Conservation (phyloP, 2,797 vertebrate species). For the Rhabdomys pumilio region DNA sequence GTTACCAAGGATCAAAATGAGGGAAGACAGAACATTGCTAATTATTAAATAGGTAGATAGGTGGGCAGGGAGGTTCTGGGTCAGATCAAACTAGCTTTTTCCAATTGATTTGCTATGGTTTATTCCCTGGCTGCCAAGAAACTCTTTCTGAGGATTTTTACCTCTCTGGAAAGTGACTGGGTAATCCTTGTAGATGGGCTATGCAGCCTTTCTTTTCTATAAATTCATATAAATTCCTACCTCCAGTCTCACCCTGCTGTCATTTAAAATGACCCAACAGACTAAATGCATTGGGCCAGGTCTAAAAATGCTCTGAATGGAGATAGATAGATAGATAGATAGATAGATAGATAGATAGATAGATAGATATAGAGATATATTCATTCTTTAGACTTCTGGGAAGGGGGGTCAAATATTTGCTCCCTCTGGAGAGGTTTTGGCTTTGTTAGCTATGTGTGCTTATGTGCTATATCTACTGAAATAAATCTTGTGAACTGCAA, state of each 20-base stretch:
- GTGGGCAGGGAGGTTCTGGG: not conserved
- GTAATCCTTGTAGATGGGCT: not conserved
- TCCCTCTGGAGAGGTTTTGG: not conserved
- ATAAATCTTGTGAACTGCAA: not conserved
- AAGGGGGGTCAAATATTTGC: not conserved
- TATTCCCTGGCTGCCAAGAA: not conserved
- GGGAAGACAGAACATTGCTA: not conserved
- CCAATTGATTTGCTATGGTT: not conserved
- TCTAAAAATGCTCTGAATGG: not conserved
- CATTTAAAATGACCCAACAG: not conserved
- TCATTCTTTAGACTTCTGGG: not conserved
- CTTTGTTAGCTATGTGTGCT: not conserved
- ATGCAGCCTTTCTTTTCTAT: not conserved
- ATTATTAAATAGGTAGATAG: not conserved
- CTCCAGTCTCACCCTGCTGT: not conserved
- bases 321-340: too few species aligned
- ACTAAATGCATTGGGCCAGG: not conserved
- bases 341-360: too few species aligned
- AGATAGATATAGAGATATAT: too few species aligned
- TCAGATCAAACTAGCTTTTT: not conserved
- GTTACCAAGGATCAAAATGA: not conserved
- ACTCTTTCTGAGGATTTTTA: not conserved
- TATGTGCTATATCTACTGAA: not conserved
- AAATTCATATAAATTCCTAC: not conserved
- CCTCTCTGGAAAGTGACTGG: not conserved